Percentiles rank a stretch among this genome's conserved stretches.
phyloP scores from a whole-genome alignment of 1,140 invertebrate species.

The Calliopsis andreniformis region DNA sequence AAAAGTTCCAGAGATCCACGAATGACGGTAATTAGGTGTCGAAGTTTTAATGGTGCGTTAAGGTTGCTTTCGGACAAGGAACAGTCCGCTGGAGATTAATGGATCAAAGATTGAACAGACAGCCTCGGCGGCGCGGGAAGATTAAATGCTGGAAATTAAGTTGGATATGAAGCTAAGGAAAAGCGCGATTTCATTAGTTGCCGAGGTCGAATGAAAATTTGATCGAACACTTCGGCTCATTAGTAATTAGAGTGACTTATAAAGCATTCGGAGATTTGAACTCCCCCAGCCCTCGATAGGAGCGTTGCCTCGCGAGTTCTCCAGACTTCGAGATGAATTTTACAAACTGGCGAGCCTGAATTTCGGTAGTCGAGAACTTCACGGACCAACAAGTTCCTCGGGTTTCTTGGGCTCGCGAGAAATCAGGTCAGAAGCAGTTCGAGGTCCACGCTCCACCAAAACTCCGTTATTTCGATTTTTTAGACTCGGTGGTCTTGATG shows the following conservation, averaged over 20 bases:
- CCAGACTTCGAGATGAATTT: background rate
- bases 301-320: background rate
- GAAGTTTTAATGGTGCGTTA: conserved; percentile 48
- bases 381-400: background rate
- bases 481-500: no score
- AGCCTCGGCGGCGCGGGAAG: background rate
- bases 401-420: no score
- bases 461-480: no score
- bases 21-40: conserved; percentile 43
- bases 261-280: background rate
- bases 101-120: conserved; percentile 39
- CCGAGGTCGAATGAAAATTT: background rate
- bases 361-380: background rate
- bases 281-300: background rate
- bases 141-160: conserved; percentile 32
- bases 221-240: background rate
- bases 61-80: conserved; percentile 25
- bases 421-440: no score
- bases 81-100: conserved; percentile 29
- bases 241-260: conserved; percentile 2
- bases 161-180: conserved; percentile 26
- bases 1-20: conserved; percentile 16
- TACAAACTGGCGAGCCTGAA: background rate
- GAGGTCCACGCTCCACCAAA: no score
- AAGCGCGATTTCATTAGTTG: conserved; percentile 20